A percentile compares a stretch with the other conserved stretches of the same genome.
phyloP scores from a whole-genome alignment of 2,888 invertebrate species.

The Orgyia antiqua region DNA sequence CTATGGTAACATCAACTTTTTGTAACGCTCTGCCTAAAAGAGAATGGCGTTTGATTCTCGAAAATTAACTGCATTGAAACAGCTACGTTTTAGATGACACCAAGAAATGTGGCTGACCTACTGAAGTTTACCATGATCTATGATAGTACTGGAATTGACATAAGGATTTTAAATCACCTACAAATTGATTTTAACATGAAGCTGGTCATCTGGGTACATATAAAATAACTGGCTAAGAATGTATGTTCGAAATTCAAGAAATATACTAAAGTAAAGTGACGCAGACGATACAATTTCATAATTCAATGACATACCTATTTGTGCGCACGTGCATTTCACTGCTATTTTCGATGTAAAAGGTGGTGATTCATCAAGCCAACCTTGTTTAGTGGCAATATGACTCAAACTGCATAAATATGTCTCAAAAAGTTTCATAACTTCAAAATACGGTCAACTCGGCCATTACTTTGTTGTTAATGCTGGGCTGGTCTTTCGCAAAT shows the following conservation, averaged over 20 bases:
- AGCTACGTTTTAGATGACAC: constrained; percentile 14
- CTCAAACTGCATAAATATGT: constrained; percentile 17
- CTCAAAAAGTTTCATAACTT: constrained; percentile 12
- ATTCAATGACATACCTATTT: too few species aligned
- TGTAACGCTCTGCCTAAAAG: constrained; percentile 27
- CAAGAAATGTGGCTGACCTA: constrained; percentile 21
- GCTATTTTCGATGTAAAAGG: constrained; percentile 29
- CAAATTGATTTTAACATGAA: constrained; percentile 14
- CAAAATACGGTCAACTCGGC: not conserved
- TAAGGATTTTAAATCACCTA: too few species aligned
- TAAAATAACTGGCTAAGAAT: too few species aligned
- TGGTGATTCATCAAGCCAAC: constrained; percentile 22
- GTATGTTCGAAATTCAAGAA: too few species aligned
- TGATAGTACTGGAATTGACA: not conserved
- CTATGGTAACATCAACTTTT: constrained; percentile 23
- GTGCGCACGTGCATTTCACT: constrained; percentile 22
- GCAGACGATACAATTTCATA: too few species aligned
- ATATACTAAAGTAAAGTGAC: too few species aligned
- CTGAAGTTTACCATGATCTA: constrained; percentile 7
- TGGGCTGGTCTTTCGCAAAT: too few species aligned
- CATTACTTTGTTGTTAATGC: not conserved
- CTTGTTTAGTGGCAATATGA: constrained; percentile 21
- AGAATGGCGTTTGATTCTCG: constrained; percentile 27
- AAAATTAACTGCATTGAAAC: constrained; percentile 34
- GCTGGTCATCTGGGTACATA: too few species aligned